A percentile compares a stretch with the other conserved stretches of the same genome.
Conservation (phyloP, 1,140 invertebrate species). For the Palaemon carinicauda region DNA sequence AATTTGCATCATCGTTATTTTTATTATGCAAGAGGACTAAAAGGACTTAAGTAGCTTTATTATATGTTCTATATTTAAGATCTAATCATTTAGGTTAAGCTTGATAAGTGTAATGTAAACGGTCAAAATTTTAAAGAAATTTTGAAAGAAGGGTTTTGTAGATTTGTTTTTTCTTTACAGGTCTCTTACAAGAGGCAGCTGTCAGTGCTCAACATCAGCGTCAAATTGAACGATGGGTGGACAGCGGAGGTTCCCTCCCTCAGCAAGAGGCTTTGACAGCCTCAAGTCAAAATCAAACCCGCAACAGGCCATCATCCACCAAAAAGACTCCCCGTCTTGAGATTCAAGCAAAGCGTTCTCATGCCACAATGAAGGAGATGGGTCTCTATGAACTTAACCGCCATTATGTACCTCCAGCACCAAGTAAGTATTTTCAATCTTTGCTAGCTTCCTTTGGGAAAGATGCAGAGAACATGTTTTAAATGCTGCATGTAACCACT, state of each 20-base stretch:
- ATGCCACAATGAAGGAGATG: slow-evolving; percentile 27
- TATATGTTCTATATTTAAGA: no score
- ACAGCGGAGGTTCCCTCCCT: slow-evolving; percentile 14
- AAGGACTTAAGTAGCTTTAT: no score
- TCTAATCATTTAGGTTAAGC: no score
- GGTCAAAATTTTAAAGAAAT: no score
- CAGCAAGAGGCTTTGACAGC: slow-evolving; percentile 8
- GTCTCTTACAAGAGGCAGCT: slow-evolving; percentile 33
- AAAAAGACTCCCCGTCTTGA: background rate
- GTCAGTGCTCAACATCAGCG: slow-evolving; percentile 39
- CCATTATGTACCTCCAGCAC: slow-evolving; percentile 41
- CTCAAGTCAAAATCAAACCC: background rate
- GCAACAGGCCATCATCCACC: background rate
- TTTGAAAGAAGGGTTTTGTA: background rate
- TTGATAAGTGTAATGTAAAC: no score
- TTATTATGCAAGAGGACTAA: no score
- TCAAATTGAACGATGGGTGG: slow-evolving; percentile 39
- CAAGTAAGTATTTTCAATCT: slow-evolving; percentile 9
- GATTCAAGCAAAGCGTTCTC: slow-evolving; percentile 32
- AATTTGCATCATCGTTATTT: no score
- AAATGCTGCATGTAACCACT: no score
- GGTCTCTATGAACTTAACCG: slow-evolving; percentile 33
- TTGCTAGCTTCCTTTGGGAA: no score
- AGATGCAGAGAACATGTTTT: no score
- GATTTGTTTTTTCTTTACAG: background rate